Evolutionary conservation across 2,797 vertebrate genomes (phyloP).

Genomic region (Danionella dracula): DNA sequence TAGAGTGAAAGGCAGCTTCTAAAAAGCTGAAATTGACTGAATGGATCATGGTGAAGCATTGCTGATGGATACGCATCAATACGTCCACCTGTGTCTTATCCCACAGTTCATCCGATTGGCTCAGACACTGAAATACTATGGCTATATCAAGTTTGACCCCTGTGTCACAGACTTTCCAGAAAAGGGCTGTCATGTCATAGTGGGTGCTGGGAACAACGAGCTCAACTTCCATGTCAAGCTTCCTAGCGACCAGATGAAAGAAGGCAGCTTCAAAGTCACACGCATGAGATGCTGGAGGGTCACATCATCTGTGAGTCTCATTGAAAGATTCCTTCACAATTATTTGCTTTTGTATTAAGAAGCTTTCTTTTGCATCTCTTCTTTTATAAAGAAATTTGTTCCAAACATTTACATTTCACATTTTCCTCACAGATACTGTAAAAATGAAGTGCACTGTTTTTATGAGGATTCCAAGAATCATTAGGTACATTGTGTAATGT

Average conservation of each 20-base stretch:
- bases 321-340: too few species aligned
- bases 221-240: constrained; percentile 97
- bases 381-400: too few species aligned
- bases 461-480: too few species aligned
- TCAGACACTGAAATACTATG: constrained; percentile 94
- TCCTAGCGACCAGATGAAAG: constrained; percentile 91
- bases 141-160: constrained; percentile 94
- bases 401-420: too few species aligned
- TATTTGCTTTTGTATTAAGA: too few species aligned
- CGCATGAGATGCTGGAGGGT: constrained; percentile 98
- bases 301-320: constrained; percentile 90
- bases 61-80: neutral
- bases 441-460: too few species aligned
- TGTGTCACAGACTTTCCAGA: constrained; percentile 95
- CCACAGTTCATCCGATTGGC: constrained; percentile 87
- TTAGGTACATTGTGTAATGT: too few species aligned
- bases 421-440: too few species aligned
- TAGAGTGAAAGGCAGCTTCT: neutral
- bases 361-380: too few species aligned
- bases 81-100: neutral
- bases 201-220: constrained; percentile 94
- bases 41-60: neutral
- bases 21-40: neutral
- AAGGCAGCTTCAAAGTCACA: constrained; percentile 97
- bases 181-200: constrained; percentile 92